phyloP scores from a whole-genome alignment of 2,113 vertebrate species.

The Chiloscyllium plagiosum region DNA sequence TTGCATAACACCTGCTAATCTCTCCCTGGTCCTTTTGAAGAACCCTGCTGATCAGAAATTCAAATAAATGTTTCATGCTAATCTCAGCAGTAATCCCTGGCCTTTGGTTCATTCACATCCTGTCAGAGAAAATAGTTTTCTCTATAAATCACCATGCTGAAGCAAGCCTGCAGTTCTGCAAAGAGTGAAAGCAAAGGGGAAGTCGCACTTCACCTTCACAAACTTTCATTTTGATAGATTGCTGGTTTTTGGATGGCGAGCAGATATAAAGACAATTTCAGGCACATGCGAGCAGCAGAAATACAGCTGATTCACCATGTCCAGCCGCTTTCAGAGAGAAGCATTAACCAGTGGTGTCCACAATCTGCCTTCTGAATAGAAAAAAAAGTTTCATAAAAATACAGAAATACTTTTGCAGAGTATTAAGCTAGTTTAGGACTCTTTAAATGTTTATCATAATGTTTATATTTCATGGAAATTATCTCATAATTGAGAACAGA shows the following conservation, averaged over 20 bases:
- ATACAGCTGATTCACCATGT: background rate
- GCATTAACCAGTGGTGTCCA: background rate
- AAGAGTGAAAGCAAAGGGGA: conserved; percentile 23
- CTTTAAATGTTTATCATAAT: background rate
- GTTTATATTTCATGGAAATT: background rate
- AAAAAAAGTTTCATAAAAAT: background rate
- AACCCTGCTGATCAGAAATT: conserved; percentile 74
- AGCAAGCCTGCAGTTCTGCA: background rate
- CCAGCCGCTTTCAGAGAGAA: background rate
- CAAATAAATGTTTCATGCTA: conserved; percentile 82
- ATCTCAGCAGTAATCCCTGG: conserved; percentile 77
- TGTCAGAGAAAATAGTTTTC: conserved; percentile 66
- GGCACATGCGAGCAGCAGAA: background rate
- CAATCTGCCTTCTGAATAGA: background rate
- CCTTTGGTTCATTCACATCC: conserved; percentile 63
- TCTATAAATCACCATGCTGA: conserved; percentile 47
- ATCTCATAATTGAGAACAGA: conserved; percentile 20
- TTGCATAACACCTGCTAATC: conserved; percentile 82
- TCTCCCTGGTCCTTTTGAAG: conserved; percentile 64
- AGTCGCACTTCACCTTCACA: background rate
- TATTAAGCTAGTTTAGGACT: background rate
- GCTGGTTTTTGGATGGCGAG: background rate
- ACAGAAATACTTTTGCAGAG: background rate
- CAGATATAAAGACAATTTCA: background rate
- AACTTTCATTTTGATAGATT: conserved; percentile 29